phyloP scores from a whole-genome alignment of 2,888 invertebrate species.

The Entomobrya multifasciata region DNA sequence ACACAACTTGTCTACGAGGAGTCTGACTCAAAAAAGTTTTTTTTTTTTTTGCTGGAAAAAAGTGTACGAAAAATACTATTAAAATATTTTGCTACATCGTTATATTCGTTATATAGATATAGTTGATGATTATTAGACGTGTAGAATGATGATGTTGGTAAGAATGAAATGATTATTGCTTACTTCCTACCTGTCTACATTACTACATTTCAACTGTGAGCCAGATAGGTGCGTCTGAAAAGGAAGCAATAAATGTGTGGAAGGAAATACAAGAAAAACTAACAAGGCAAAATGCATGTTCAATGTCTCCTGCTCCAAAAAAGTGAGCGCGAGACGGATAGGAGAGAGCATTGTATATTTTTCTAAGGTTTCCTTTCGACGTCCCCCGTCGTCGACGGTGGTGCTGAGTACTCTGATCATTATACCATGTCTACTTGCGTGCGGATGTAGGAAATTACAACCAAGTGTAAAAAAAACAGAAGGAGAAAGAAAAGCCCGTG shows the following conservation, averaged over 20 bases:
- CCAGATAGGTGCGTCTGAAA: neutral
- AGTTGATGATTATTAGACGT: too few species aligned
- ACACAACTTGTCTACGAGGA: neutral
- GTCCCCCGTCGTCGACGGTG: neutral
- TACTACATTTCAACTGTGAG: neutral
- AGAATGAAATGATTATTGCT: slow-evolving; percentile 44
- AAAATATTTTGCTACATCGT: too few species aligned
- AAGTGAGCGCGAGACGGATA: neutral
- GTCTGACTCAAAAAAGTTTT: neutral
- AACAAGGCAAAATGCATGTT: neutral
- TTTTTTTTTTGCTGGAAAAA: neutral
- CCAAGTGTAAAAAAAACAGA: neutral
- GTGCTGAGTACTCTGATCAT: too few species aligned
- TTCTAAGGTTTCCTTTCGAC: slow-evolving; percentile 49
- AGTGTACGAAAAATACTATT: neutral
- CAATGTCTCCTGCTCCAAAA: neutral
- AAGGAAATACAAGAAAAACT: neutral
- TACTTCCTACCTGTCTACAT: slow-evolving; percentile 39
- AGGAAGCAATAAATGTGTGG: slow-evolving; percentile 21
- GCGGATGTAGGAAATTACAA: neutral
- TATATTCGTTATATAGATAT: too few species aligned
- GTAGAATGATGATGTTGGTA: neutral
- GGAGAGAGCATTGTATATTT: too few species aligned
- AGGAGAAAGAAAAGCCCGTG: too few species aligned
- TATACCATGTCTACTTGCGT: too few species aligned